Conservation (phyloP, 2,888 invertebrate species). For the Phyto melanocephala region DNA sequence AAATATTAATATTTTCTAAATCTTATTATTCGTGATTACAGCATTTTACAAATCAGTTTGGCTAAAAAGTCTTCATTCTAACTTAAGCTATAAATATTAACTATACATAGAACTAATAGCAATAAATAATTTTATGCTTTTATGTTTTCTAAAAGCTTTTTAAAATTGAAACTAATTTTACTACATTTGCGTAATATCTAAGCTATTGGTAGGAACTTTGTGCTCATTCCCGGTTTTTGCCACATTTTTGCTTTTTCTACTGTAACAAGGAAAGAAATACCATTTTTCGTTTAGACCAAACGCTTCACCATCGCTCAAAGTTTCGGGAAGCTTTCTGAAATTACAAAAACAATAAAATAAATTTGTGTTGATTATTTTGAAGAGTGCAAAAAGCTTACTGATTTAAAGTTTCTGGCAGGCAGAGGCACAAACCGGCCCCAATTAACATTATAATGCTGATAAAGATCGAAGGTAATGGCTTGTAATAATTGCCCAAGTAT, state of each 20-base stretch:
- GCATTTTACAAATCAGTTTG: neutral
- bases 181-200: conserved; percentile 30
- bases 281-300: conserved; percentile 81
- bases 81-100: neutral
- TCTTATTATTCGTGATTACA: no score
- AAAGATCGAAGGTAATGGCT: conserved; percentile 80
- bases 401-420: conserved; percentile 82
- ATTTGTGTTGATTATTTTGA: neutral
- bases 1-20: no score
- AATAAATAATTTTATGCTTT: neutral
- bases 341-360: neutral
- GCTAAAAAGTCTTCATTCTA: neutral
- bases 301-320: conserved; percentile 81
- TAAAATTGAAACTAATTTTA: neutral
- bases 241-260: conserved; percentile 10
- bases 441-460: conserved; percentile 80
- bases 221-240: neutral
- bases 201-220: neutral
- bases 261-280: conserved; percentile 79
- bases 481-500: conserved; percentile 78
- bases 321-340: conserved; percentile 80
- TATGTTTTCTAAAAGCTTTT: neutral
- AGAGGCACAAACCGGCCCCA: conserved; percentile 81
- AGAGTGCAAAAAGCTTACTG: conserved; percentile 69
- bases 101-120: neutral